These are phyloP conservation scores for Pterocles gutturalis DNA, from an alignment of 2,113 vertebrate species.

Conservation along the genomic window DNA sequence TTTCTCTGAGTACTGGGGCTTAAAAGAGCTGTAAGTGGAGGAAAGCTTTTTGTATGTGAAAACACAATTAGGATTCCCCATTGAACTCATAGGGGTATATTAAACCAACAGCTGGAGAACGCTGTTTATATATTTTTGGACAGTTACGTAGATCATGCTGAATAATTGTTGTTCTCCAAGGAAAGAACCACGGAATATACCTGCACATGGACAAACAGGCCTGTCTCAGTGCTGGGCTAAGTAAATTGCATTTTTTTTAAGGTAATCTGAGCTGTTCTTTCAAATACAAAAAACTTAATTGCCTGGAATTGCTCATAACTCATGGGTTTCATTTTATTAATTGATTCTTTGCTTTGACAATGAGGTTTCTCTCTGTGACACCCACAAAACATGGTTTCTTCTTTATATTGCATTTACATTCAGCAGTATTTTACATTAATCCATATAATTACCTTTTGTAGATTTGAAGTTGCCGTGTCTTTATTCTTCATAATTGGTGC, in stretches of 20 bases:
- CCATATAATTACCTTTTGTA: conserved; percentile 55
- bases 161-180: background rate
- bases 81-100: background rate
- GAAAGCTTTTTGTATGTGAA: background rate
- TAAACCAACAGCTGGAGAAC: background rate
- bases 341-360: conserved; percentile 37
- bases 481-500: conserved; percentile 72
- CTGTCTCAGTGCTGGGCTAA: accelerated
- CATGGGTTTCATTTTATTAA: background rate
- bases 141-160: background rate
- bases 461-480: conserved; percentile 48
- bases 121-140: background rate
- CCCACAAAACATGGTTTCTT: background rate
- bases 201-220: background rate
- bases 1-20: background rate
- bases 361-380: background rate
- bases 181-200: background rate
- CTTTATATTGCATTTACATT: background rate
- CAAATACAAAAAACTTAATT: conserved; percentile 2
- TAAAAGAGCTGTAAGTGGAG: background rate
- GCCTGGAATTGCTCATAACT: background rate
- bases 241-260: background rate
- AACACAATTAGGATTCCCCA: background rate
- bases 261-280: background rate
- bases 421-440: conserved; percentile 52